A percentile compares a stretch with the other conserved stretches of the same genome.
These are phyloP conservation scores for Myripristis jacobus DNA, from an alignment of 2,797 vertebrate genomes.

Conservation along the genomic window DNA sequence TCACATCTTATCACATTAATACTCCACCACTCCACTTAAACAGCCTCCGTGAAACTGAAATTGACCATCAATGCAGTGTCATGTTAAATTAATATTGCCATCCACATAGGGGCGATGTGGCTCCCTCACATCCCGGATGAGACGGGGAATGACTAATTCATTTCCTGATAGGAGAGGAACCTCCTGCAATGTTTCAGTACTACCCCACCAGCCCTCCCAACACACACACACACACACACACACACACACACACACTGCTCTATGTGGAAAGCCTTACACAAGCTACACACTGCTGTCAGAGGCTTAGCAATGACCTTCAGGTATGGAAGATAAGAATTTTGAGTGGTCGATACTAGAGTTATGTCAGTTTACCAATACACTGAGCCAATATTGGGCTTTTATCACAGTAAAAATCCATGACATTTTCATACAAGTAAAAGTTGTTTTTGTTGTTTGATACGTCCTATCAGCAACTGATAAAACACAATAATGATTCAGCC, in stretches of 20 bases:
- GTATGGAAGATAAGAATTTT: constrained; percentile 27
- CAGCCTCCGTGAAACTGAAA: constrained; percentile 86
- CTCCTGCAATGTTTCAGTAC: constrained; percentile 71
- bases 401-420: background rate
- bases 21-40: constrained; percentile 87
- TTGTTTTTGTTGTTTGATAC: constrained; percentile 6
- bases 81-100: constrained; percentile 88
- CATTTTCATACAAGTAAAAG: constrained; percentile 31
- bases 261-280: constrained; percentile 33
- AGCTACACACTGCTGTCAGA: constrained; percentile 33
- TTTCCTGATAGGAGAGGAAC: constrained; percentile 77
- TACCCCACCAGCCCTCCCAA: constrained; percentile 11
- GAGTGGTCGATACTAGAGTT: background rate
- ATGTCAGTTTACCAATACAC: background rate
- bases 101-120: constrained; percentile 81
- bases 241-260: constrained; percentile 1
- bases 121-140: constrained; percentile 81
- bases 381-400: background rate
- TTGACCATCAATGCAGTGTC: constrained; percentile 89
- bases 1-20: constrained; percentile 89
- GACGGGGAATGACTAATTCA: constrained; percentile 85
- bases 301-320: constrained; percentile 30
- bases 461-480: background rate
- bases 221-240: constrained; percentile 23
- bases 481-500: too few species aligned